Evolutionary conservation across 2,113 vertebrate genomes (phyloP).

Genomic region (Pyxicephalus adspersus): DNA sequence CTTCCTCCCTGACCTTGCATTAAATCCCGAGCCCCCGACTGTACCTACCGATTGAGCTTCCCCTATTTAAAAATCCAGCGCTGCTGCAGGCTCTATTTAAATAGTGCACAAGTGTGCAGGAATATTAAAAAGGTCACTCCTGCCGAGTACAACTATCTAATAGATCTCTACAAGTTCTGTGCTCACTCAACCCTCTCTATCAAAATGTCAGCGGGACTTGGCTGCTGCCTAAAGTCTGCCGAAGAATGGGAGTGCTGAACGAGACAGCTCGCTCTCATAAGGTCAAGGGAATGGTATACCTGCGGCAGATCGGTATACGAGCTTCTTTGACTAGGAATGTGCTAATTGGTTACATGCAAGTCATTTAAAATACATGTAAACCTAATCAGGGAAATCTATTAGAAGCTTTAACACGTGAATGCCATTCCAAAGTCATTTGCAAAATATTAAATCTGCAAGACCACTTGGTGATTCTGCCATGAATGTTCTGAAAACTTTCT

Average conservation of each 20-base stretch:
- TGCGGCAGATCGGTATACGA: background rate
- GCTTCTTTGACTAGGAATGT: background rate
- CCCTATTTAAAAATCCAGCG: background rate
- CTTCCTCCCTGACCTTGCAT: no score
- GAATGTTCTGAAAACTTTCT: no score
- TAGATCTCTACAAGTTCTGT: constrained; percentile 57
- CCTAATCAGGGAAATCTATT: no score
- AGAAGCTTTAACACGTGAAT: no score
- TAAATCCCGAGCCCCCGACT: no score
- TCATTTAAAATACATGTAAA: no score
- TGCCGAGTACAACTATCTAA: constrained; percentile 59
- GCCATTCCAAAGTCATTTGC: no score
- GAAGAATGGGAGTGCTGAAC: background rate
- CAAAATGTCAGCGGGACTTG: constrained; percentile 61
- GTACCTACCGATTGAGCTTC: no score
- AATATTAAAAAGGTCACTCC: constrained; percentile 65
- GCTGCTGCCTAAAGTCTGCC: constrained; percentile 44
- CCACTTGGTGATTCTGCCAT: no score
- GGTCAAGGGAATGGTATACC: background rate
- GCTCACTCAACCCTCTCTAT: constrained; percentile 51
- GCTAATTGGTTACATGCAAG: background rate
- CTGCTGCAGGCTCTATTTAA: constrained; percentile 50
- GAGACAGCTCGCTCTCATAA: background rate
- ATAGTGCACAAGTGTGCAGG: constrained; percentile 56
- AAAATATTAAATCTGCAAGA: no score